phyloP scores from a whole-genome alignment of 1,140 invertebrate genomes.

The Temnothorax curvispinosus region DNA sequence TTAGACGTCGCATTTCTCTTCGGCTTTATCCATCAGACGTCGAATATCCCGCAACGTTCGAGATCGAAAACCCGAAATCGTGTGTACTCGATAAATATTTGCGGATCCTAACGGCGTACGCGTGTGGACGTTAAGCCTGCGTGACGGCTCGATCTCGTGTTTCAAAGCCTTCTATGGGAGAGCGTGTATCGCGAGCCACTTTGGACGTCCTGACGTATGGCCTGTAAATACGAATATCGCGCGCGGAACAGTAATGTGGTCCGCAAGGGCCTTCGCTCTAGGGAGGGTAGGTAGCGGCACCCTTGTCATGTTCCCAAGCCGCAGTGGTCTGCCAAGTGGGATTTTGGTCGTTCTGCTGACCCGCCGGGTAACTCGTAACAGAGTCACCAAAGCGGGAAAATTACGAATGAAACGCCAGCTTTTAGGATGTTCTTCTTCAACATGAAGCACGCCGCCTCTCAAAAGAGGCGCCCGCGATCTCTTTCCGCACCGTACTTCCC shows the following conservation, averaged over 20 bases:
- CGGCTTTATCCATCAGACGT: conserved; percentile 35
- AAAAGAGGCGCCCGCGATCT: conserved; percentile 47
- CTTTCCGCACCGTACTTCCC: conserved; percentile 39
- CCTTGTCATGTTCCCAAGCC: conserved; percentile 66
- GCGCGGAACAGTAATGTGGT: conserved; percentile 55
- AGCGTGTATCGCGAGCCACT: conserved; percentile 23
- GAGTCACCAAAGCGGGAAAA: conserved; percentile 70
- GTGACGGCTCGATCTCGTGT: conserved; percentile 55
- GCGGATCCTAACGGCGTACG: conserved; percentile 45
- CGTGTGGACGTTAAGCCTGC: conserved; percentile 42
- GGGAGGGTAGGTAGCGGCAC: background rate
- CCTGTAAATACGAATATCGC: conserved; percentile 71
- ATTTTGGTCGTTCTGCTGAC: conserved; percentile 60
- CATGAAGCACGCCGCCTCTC: conserved; percentile 10
- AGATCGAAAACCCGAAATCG: conserved; percentile 55
- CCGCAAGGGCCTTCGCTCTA: background rate
- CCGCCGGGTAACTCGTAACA: conserved; percentile 63
- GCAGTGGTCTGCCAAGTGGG: conserved; percentile 70
- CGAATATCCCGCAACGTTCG: conserved; percentile 28
- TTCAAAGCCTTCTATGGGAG: conserved; percentile 3
- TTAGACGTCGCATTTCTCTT: conserved; percentile 4
- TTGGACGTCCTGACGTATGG: conserved; percentile 50
- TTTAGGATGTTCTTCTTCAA: conserved; percentile 56
- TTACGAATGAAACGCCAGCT: conserved; percentile 66
- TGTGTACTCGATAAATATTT: conserved; percentile 62